Conservation (phyloP, 2,888 invertebrate genomes). For the Brachypalpus laphriformis region DNA sequence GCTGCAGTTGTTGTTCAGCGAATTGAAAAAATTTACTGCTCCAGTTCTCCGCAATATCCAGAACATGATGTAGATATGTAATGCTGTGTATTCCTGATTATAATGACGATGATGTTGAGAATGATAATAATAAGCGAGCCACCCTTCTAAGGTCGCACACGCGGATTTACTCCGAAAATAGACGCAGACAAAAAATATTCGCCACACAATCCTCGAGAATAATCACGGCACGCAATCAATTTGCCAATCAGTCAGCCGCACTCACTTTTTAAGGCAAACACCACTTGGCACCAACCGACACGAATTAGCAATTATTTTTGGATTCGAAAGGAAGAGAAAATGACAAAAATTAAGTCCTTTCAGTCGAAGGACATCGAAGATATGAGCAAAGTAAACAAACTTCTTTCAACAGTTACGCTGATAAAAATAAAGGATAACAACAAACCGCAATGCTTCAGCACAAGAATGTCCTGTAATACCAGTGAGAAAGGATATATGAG, state of each 20-base stretch:
- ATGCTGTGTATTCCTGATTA: background rate
- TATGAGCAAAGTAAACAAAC: constrained; percentile 1
- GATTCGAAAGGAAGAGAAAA: background rate
- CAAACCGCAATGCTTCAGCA: constrained; percentile 4
- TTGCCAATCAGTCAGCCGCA: constrained; percentile 49
- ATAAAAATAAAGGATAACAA: background rate
- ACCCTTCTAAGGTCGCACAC: background rate
- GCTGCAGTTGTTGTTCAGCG: constrained; percentile 79
- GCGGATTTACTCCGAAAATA: constrained; percentile 11
- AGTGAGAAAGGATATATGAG: constrained; percentile 15
- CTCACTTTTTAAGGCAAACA: constrained; percentile 22
- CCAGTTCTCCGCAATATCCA: constrained; percentile 80
- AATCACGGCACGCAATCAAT: constrained; percentile 62
- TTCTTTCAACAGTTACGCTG: background rate
- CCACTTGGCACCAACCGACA: constrained; percentile 29
- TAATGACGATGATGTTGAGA: background rate
- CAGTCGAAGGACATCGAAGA: constrained; percentile 26
- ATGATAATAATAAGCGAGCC: constrained; percentile 10
- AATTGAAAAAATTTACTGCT: constrained; percentile 80
- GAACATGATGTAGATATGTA: constrained; percentile 77
- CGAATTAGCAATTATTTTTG: constrained; percentile 12
- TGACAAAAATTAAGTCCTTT: constrained; percentile 20
- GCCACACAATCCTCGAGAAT: constrained; percentile 23
- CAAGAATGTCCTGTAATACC: background rate
- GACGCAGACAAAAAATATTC: background rate